Conservation (phyloP, 2,113 vertebrate species). For the Acrocephalus arundinaceus region DNA sequence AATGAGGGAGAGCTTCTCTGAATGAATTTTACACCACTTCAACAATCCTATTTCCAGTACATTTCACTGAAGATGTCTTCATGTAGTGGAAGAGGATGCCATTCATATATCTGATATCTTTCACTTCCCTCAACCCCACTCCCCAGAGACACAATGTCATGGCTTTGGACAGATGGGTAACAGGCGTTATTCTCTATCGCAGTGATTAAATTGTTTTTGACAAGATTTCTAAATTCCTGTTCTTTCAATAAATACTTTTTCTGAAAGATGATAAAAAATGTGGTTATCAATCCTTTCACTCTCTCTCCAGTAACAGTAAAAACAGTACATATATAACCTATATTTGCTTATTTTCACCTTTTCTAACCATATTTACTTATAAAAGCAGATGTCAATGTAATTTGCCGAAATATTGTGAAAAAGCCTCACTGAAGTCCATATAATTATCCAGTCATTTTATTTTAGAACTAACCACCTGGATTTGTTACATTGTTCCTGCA, state of each 20-base stretch:
- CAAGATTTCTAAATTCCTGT: not conserved
- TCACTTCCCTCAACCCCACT: fast-evolving
- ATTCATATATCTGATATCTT: not conserved
- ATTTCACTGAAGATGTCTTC: not conserved
- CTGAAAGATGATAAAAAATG: not conserved
- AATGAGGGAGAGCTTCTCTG: not conserved
- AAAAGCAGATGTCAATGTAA: not conserved
- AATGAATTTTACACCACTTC: not conserved
- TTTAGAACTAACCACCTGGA: not conserved
- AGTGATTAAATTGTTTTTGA: not conserved
- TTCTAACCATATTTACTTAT: not conserved
- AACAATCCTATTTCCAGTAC: not conserved
- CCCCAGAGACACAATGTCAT: not conserved
- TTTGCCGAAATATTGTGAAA: not conserved
- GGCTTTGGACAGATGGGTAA: not conserved
- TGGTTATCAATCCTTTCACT: not conserved
- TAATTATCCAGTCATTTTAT: not conserved
- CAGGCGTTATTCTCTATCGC: not conserved
- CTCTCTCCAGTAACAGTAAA: not conserved
- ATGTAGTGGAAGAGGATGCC: not conserved
- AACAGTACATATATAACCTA: not conserved
- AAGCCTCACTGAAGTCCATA: not conserved
- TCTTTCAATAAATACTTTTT: not conserved
- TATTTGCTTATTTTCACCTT: not conserved
- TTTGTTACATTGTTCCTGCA: not conserved